Base-by-base conservation (phyloP, 2,888 invertebrate species). In the Lordiphosa andalusiaca region DNA sequence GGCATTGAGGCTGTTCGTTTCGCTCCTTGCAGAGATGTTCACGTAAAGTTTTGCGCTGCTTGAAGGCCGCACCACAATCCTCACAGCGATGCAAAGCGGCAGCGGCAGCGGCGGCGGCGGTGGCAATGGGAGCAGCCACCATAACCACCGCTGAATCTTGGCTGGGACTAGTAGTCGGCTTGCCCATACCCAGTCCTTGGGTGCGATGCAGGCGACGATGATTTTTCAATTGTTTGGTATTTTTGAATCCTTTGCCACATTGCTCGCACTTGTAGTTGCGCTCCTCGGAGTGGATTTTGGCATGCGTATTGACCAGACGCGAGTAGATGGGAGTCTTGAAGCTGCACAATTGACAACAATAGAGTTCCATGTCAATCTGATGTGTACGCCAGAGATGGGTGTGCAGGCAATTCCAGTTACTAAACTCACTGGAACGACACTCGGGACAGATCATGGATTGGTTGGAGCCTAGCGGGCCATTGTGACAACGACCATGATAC, bases 321-420 rank as follows among this genome's bases (percentile, higher is more conserved):
- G 93, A 93, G 63, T 92, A 91, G 76, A 93, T 93, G 63, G 91
- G 92, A 0, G 94, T 94, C 88, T 94, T 94, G 82, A 93, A 95
- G 30, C 92, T 92, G 84, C 96, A 96, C 64, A 93, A 90, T 72
- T 93, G 92, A 88, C 96, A 96, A 2, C 93, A 92, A 48, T 93
- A 94, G 41, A 96, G 88, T 82, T 96, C 96, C 91, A 95, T 92
- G 83, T 96, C 95, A 7, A 95, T 91, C 44, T 91, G 91, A 86
- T 96, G 96, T 0, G 90, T 84, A 48, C 93, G 92, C 96, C 96
- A 96, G 44, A 96, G 90, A 86, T 96, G 96, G 3, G 93, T 92
- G 61, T 94, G 93, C n/a, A 95, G 85, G 0, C 92, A 91, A 71
- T 93, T 93, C 91, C 95, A 94, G 6, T 91, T 91, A 0, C 84